Percentiles rank a stretch among this genome's conserved stretches.
Evolutionary conservation across 2,113 vertebrate species (phyloP).

Genomic region (Podiceps cristatus): DNA sequence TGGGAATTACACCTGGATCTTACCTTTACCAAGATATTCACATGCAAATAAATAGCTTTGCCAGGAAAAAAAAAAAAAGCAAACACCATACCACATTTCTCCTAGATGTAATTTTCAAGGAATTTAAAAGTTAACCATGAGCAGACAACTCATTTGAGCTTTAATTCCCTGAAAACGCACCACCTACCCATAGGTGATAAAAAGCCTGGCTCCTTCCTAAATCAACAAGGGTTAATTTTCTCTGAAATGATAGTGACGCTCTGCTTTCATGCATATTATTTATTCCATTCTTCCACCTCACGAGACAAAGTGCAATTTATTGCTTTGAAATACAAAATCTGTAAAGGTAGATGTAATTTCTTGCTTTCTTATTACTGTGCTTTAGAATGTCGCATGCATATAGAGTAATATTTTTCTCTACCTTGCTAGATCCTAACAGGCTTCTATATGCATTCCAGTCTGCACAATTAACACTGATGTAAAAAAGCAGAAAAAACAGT

Average conservation of each 20-base stretch:
- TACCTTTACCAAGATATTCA: background rate
- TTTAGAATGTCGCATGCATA: background rate
- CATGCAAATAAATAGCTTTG: background rate
- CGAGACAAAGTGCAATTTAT: background rate
- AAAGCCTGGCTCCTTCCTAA: background rate
- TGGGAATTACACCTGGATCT: slow-evolving; percentile 28
- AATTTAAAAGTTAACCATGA: slow-evolving; percentile 21
- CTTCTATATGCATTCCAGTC: background rate
- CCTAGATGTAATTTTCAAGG: background rate
- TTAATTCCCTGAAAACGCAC: background rate
- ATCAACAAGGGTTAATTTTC: background rate
- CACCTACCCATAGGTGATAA: background rate
- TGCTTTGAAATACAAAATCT: background rate
- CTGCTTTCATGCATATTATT: background rate
- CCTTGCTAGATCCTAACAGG: background rate
- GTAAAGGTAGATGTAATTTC: background rate
- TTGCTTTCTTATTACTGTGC: background rate
- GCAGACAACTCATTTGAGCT: background rate
- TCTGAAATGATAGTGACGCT: background rate
- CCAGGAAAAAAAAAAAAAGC: background rate
- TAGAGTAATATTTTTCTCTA: background rate
- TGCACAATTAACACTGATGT: background rate
- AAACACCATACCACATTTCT: background rate
- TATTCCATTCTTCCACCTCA: background rate
- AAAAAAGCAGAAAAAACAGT: background rate